Evolutionary conservation across 2,888 invertebrate species (phyloP).

Genomic region (Epinotia brunnichana): DNA sequence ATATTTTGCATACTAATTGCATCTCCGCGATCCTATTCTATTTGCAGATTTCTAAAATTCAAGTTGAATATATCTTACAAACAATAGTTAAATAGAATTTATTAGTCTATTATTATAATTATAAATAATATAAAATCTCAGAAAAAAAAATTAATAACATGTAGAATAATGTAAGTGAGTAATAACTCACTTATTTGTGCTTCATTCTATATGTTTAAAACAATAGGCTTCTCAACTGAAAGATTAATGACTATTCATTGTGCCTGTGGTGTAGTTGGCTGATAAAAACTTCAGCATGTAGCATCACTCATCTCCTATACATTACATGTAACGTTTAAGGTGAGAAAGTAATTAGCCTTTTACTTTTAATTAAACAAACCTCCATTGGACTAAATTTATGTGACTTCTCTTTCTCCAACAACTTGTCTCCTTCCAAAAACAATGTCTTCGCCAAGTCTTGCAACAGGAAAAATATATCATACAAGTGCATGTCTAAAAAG

Average conservation of each 20-base stretch:
- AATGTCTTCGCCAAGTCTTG: constrained; percentile 92
- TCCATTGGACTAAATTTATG: constrained; percentile 91
- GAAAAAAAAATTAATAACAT: no score
- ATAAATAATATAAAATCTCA: neutral
- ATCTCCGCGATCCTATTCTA: no score
- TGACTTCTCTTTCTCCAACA: constrained; percentile 85
- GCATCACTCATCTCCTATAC: neutral
- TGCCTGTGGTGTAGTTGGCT: no score
- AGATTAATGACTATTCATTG: neutral
- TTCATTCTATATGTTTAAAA: neutral
- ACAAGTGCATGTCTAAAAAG: constrained; percentile 94
- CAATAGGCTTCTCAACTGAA: neutral
- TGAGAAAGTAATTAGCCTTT: neutral
- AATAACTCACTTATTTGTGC: neutral
- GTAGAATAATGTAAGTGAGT: neutral
- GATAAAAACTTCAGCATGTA: neutral
- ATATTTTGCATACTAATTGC: no score
- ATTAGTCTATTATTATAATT: no score
- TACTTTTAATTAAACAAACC: constrained; percentile 75
- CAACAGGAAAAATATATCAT: constrained; percentile 94
- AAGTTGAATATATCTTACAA: no score
- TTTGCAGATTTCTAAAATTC: no score
- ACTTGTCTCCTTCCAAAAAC: constrained; percentile 88
- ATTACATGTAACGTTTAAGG: neutral
- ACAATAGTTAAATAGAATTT: no score